Evolutionary conservation across 2,888 invertebrate genomes (phyloP), one percentile per base, ranked within the genome.

Genomic region (Altica lythri): DNA sequence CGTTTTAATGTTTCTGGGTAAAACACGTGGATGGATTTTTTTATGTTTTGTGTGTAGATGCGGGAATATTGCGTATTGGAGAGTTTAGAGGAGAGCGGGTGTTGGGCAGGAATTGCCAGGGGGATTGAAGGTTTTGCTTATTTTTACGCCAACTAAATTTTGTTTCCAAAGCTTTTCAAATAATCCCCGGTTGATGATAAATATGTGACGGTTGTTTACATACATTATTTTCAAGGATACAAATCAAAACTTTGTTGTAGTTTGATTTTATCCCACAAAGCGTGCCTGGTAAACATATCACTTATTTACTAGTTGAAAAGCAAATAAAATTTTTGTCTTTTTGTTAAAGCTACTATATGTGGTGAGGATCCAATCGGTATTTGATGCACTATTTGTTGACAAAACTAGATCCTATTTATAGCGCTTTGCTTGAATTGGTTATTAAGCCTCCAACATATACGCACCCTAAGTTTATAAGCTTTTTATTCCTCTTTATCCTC

Each of bases 1-100:
- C 60, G 66, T 57, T 61, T 61, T 59, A 61, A 61, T 61, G 57
- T 59, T 61, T 59, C 61, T 59, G 61, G 61, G 61, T 59, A 61
- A 59, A 59, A 61, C 61, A 61, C 61, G 59, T 61, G 59, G 61
- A 58, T 50, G 50, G 55, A 55, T 57, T 60, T 60, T 61, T 56
- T 53, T 54, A 48, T 59, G 54, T 56, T 49, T 48, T 29, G 32
- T 50, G 55, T 42, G 32, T 44, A 48, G 48, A 49, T 40, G 40
- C 13, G 22, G 53, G 47, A 53, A 38, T 43, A 35, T 53, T 60
- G 60, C 55, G 57, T 59, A 60, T 38, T 47, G 40, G 38, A 40
- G n/a, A 30, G 35, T 46, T 35, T n/a, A 10, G 46, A 29, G 38
- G 44, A 27, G 18, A 32, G 22, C 16, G 18, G n/a, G n/a, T n/a